Base-by-base conservation (phyloP, 2,797 vertebrate genomes). In the Poecilia velifera region DNA sequence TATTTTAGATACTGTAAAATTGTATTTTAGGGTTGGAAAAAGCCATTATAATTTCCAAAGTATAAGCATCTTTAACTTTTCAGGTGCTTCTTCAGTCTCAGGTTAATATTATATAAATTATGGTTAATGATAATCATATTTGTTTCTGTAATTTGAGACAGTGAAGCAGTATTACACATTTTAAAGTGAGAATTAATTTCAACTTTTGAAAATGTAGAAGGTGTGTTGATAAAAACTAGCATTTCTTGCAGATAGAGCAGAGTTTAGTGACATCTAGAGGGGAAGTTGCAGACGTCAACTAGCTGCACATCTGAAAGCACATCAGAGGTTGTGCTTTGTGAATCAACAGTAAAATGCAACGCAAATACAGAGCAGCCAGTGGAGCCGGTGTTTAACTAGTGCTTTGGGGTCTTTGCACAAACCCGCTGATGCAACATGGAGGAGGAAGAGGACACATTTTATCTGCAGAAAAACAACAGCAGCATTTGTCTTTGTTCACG, bases 111-210 rank as follows among this genome's bases (percentile, higher is more conserved):
- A 28, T n/a, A 78, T 45, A 76, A 72, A 46, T 13, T 36, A 25
- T 55, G 74, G 74, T 71, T 72, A 36, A 53, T 53, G 20, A 51
- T 8, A 22, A 53, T 53, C 7, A 53, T 25, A 53, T 53, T 25
- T 25, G 22, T 53, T 53, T 53, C 43, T 47, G 22, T 28, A 41
- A 28, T 22, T 25, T 76, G 25, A 59, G 45, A 28, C 47, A 36
- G 34, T 73, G 74, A 72, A 76, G 75, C 9, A 47, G 34, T 14
- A 22, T 83, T 72, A 59, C 51, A 77, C 31, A 39, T 77, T 46
- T 18, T 39, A 79, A 68, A n/a, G 20, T 0, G 2, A 84, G n/a
- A 51, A 47, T 57, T 4, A 59, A 57, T 34, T 28, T 55, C 2
- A 57, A 74, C 12, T 59, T 45, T 34, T 83, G 70, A 28, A 14